Base-by-base conservation (phyloP, 2,797 vertebrate genomes). In the Sebastes jordani region DNA sequence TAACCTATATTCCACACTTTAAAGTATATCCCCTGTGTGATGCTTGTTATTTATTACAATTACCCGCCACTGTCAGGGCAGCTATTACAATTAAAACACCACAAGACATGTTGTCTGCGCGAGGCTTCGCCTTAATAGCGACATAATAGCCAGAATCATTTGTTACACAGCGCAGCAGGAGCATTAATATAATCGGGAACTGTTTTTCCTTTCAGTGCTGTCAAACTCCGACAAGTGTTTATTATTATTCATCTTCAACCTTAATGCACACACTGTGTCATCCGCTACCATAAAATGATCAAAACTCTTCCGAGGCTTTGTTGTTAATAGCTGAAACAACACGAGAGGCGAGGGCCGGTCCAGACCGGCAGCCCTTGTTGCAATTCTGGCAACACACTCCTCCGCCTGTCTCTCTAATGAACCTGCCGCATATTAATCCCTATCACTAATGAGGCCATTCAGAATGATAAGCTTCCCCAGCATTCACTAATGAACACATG, bases 401-500 rank as follows among this genome's bases (percentile, higher is more conserved):
- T 87, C 77, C 30, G 80, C 84, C 86, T 77, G 87, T 88, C 91
- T 91, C 91, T 91, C 88, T 94, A 94, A 94, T 94, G 93, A 94
- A 93, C 89, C 90, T 87, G 90, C 84, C 36, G 76, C 91, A 90
- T 91, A 94, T 95, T 95, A 94, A 95, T 94, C 89, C 90, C 81
- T 54, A 88, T 91, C 88, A 83, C 92, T 95, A 94, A 95, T 94
- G 94, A 95, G 94, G 91, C 93, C 86, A 91, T 94, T 94, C 93
- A 87, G 72, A 93, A 87, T 86, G 92, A 93, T 94, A 93, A 94
- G 93, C 92, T 93, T 93, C 88, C 90, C 84, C 87, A 80, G 85
- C 81, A 92, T 85, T 90, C 73, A 6, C 88, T 94, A 94, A 95
- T 94, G 93, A 95, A 92, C 91, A 92, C 91, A 93, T 92, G 92